Percentiles rank a stretch among this genome's conserved stretches.
phyloP scores from a whole-genome alignment of 1,140 invertebrate species.

The Araneus ventricosus region DNA sequence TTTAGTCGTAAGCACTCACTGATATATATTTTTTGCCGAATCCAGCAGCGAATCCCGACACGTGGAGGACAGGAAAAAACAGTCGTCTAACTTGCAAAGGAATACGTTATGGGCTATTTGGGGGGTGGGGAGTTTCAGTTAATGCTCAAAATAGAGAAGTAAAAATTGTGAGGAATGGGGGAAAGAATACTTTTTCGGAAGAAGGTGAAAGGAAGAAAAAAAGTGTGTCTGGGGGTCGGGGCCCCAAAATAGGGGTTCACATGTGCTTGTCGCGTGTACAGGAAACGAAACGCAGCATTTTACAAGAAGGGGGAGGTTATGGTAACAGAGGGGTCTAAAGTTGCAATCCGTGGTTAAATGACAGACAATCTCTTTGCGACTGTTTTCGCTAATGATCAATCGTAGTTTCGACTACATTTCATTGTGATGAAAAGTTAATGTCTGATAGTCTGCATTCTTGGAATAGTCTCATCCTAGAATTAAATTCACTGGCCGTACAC shows the following conservation, averaged over 20 bases:
- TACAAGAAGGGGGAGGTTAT: background rate
- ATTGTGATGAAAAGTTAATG: no score
- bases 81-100: background rate
- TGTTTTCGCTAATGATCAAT: no score
- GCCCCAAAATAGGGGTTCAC: slow-evolving; percentile 47
- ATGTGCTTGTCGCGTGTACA: slow-evolving; percentile 67
- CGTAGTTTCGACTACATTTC: no score
- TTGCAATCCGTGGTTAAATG: background rate
- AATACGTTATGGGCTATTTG: slow-evolving; percentile 19
- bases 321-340: background rate
- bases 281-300: slow-evolving; percentile 52
- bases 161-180: background rate
- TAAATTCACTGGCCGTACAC: no score
- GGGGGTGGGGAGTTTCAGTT: slow-evolving; percentile 22
- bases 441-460: no score
- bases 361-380: background rate
- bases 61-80: background rate
- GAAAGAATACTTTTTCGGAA: slow-evolving; percentile 12
- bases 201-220: background rate
- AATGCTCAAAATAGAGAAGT: slow-evolving; percentile 72
- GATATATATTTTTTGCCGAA: background rate
- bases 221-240: slow-evolving; percentile 15
- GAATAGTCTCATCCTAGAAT: no score
- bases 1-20: no score
- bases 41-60: background rate